Base-by-base conservation (phyloP, 2,888 invertebrate genomes). In the Synanthedon tipuliformis region DNA sequence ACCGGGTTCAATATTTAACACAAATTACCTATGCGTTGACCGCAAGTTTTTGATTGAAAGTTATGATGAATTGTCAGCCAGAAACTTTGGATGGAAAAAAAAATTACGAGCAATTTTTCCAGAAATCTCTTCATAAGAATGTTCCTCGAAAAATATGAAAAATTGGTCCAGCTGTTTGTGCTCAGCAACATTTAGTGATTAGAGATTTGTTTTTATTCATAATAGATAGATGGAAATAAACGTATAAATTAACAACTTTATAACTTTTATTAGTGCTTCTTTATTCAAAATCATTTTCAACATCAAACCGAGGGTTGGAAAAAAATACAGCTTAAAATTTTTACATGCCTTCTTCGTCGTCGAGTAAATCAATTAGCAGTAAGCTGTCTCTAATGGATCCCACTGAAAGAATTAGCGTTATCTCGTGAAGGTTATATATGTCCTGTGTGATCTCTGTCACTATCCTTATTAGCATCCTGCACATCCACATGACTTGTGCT, bases 331-430 rank as follows among this genome's bases (percentile, higher is more conserved):
- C 34, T 34, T 34, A 34, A 34, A 45, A 15, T 12, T 13, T 45
- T 45, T 15, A 45, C 10, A 45, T 13, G 45, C 45, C 15, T 49
- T 83, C 81, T 27, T 79, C 81, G 58, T 84, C 83, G 53, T 87
- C 85, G 57, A 83, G 58, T 54, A 81, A 57, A n/a, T 85, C 74
- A 16, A 87, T 64, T 12, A 88, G 68, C 51, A 71, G 73, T 52
- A 86, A 61, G 55, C 78, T 80, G 45, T 88, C 83, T 10, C 61
- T 56, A 16, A 87, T 56, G 16, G 71, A 64, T 16, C 88, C 88
- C 23, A 85, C 65, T 0, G 85, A 87, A 40, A 84, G 45, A 40
- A 86, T 73, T 23, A 88, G 71, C 7, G 81, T 75, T 50, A 87
- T 54, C 11, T 69, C 69, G 58, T 84, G 78, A 16, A 88, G 61